Percentiles rank a stretch among this genome's conserved stretches.
phyloP scores from a whole-genome alignment of 1,140 invertebrate species.

The Hylaeus volcanicus region DNA sequence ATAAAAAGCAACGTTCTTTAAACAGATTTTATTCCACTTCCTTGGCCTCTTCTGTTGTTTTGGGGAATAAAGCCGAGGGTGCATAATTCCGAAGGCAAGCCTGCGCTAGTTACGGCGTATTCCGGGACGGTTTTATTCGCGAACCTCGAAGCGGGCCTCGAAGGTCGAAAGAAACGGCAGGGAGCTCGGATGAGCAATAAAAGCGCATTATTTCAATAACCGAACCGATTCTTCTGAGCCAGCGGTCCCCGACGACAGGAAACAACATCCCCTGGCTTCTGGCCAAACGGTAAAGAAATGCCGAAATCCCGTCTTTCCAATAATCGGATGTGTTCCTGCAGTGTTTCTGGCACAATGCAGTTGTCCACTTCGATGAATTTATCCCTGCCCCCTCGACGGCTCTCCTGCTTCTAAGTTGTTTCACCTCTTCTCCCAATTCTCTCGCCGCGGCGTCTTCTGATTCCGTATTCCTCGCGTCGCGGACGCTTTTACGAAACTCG shows the following conservation, averaged over 20 bases:
- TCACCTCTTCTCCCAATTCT: not conserved
- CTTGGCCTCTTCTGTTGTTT: no score
- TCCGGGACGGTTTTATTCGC: conserved; percentile 17
- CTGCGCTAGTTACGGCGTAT: not conserved
- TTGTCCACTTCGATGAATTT: conserved; percentile 77
- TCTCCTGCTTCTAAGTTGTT: conserved; percentile 35
- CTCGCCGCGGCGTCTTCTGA: not conserved
- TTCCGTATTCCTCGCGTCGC: not conserved
- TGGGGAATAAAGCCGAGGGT: conserved; percentile 62
- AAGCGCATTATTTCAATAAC: conserved; percentile 79
- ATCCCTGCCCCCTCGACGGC: conserved; percentile 58
- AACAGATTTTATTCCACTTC: no score
- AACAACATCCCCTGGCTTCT: conserved; percentile 77
- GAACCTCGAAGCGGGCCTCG: not conserved
- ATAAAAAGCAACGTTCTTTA: no score
- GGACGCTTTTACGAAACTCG: not conserved
- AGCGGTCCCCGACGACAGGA: conserved; percentile 74
- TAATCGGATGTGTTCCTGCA: conserved; percentile 78
- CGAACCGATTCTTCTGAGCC: conserved; percentile 76
- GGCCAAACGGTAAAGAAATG: conserved; percentile 75
- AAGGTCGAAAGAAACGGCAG: conserved; percentile 16
- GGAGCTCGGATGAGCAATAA: conserved; percentile 68
- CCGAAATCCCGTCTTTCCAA: conserved; percentile 76
- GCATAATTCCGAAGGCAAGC: conserved; percentile 52
- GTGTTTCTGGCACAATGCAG: conserved; percentile 77